phyloP scores from a whole-genome alignment of 2,797 vertebrate species.

The Choloepus didactylus region DNA sequence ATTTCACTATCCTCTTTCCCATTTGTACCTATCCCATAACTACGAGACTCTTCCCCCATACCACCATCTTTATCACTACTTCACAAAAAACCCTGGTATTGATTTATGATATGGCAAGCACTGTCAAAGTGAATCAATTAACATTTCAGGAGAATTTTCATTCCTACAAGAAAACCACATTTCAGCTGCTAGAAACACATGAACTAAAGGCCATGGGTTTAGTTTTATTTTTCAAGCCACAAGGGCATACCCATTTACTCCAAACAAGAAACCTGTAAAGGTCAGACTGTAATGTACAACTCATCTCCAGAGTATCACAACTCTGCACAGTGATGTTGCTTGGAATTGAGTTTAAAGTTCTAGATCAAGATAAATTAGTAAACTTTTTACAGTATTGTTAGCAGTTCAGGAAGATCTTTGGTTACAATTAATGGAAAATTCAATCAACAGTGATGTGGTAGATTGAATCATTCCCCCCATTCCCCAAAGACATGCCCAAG shows the following conservation, averaged over 20 bases:
- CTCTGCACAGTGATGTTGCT: slow-evolving; percentile 31
- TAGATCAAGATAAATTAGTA: slow-evolving; percentile 39
- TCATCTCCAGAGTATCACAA: slow-evolving; percentile 23
- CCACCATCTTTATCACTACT: not conserved
- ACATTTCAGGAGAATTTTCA: slow-evolving; percentile 76
- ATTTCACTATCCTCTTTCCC: not conserved
- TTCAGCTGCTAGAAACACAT: slow-evolving; percentile 69
- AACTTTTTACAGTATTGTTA: slow-evolving; percentile 12
- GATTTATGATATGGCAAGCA: slow-evolving; percentile 22
- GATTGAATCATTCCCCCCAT: no score
- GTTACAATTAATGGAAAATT: slow-evolving; percentile 47
- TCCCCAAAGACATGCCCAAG: no score
- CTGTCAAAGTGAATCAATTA: slow-evolving; percentile 80
- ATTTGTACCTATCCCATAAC: not conserved
- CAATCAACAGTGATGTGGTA: not conserved
- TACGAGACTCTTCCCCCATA: not conserved
- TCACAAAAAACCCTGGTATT: slow-evolving; percentile 40
- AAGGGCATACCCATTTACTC: slow-evolving; percentile 65
- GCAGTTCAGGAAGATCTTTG: slow-evolving; percentile 26
- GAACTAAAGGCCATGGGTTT: slow-evolving; percentile 72
- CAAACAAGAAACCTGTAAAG: slow-evolving; percentile 71
- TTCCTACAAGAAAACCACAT: slow-evolving; percentile 63
- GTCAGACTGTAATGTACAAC: slow-evolving; percentile 72
- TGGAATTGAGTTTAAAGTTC: slow-evolving; percentile 63
- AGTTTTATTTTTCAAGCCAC: slow-evolving; percentile 74